Percentiles rank a stretch among this genome's conserved stretches.
These are phyloP conservation scores for Idaea dimidiata DNA, from an alignment of 2,888 invertebrate species.

Conservation along the genomic window DNA sequence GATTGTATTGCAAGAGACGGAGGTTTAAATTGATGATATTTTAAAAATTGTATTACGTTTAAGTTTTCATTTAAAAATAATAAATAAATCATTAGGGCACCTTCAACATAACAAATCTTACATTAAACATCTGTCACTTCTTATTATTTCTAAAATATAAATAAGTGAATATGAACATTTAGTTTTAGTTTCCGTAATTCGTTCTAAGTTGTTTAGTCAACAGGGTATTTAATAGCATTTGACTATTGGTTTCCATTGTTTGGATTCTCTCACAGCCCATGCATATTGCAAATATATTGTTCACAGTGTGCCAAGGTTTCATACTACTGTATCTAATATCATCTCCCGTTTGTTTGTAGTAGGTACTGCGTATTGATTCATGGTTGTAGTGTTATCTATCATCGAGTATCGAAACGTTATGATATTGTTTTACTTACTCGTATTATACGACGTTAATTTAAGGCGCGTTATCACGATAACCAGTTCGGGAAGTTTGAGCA, in stretches of 20 bases:
- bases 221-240: slow-evolving; percentile 61
- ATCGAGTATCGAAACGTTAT: slow-evolving; percentile 51
- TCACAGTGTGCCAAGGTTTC: slow-evolving; percentile 35
- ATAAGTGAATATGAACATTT: slow-evolving; percentile 11
- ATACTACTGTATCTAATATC: neutral
- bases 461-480: too few relatives aligned
- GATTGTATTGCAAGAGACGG: slow-evolving; percentile 41
- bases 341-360: slow-evolving; percentile 16
- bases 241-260: slow-evolving; percentile 25
- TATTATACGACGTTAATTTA: slow-evolving; percentile 47
- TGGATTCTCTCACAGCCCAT: slow-evolving; percentile 25
- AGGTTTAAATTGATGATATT: slow-evolving; percentile 44
- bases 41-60: slow-evolving; percentile 32
- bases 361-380: slow-evolving; percentile 29
- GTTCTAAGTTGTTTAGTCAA: slow-evolving; percentile 45
- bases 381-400: slow-evolving; percentile 34
- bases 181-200: slow-evolving; percentile 21
- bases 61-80: slow-evolving; percentile 28
- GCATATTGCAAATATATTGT: slow-evolving; percentile 22
- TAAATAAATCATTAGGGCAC: slow-evolving; percentile 30
- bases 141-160: neutral
- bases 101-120: slow-evolving; percentile 15
- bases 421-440: slow-evolving; percentile 66
- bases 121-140: neutral
- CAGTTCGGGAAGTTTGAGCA: too few relatives aligned